Conservation (phyloP, 2,113 vertebrate species). For the Sander vitreus region DNA sequence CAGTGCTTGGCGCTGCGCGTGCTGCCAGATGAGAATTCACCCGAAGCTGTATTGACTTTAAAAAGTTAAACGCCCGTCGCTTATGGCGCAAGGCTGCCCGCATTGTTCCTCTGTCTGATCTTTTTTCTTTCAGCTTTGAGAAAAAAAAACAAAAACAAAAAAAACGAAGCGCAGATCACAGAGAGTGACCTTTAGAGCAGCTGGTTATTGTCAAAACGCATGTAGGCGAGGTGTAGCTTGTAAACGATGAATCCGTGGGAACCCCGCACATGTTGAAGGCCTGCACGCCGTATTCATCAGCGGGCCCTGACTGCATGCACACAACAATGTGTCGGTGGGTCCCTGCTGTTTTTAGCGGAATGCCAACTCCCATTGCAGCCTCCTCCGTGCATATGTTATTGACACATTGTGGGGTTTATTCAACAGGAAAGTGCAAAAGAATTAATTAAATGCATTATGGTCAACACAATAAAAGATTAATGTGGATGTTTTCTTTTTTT, state of each 20-base stretch:
- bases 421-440: conserved; percentile 23
- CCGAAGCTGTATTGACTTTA: conserved; percentile 48
- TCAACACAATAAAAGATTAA: conserved; percentile 6
- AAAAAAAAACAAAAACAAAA: too few species aligned
- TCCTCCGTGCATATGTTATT: conserved; percentile 56
- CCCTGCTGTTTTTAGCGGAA: conserved; percentile 56
- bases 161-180: conserved; percentile 1
- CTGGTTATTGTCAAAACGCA: conserved; percentile 70
- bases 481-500: not conserved
- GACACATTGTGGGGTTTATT: conserved; percentile 2
- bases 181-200: conserved; percentile 70
- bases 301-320: conserved; percentile 31
- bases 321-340: conserved; percentile 49
- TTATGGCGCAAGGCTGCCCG: conserved; percentile 1
- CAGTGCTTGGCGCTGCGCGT: conserved; percentile 42
- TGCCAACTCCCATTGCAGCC: conserved; percentile 68
- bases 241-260: conserved; percentile 75
- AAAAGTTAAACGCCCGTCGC: conserved; percentile 42
- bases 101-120: conserved; percentile 9
- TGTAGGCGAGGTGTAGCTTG: conserved; percentile 36
- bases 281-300: conserved; percentile 52
- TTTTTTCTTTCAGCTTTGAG: not conserved
- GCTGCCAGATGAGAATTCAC: conserved; percentile 53
- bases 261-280: conserved; percentile 74
- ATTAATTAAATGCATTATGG: conserved; percentile 41